These are phyloP conservation scores for Agapornis roseicollis DNA, from an alignment of 2,113 vertebrate genomes.

Conservation along the genomic window DNA sequence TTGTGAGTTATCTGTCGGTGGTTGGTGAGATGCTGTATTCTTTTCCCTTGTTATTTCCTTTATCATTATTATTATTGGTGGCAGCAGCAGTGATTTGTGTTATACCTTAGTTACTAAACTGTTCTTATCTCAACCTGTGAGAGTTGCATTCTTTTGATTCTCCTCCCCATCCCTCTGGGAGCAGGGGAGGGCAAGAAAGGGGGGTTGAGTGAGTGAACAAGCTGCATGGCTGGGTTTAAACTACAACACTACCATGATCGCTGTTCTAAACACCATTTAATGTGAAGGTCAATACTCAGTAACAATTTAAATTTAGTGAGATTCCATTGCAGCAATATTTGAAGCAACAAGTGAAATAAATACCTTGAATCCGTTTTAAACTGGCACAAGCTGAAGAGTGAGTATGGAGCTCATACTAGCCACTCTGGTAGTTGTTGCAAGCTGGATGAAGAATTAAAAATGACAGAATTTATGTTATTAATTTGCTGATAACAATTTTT, in stretches of 20 bases:
- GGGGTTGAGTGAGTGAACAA: too few relatives aligned
- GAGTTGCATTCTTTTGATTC: too few relatives aligned
- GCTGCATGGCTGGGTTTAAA: too few relatives aligned
- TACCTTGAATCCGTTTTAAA: background rate
- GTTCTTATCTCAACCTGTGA: too few relatives aligned
- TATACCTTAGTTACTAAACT: too few relatives aligned
- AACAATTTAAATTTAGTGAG: background rate
- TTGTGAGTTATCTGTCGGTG: too few relatives aligned
- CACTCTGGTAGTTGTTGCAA: background rate
- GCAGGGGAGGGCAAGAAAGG: too few relatives aligned
- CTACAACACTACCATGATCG: rapidly evolving
- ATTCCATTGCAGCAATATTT: background rate
- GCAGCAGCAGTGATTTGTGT: too few relatives aligned
- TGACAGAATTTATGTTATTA: background rate
- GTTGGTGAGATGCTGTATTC: too few relatives aligned
- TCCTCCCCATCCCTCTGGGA: too few relatives aligned
- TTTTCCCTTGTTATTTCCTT: too few relatives aligned
- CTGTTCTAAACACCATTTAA: background rate
- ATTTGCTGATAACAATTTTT: background rate
- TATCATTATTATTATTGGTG: too few relatives aligned
- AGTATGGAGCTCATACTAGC: background rate
- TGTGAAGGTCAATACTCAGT: background rate
- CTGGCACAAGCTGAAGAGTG: background rate
- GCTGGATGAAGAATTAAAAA: background rate
- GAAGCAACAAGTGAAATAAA: background rate